Base-by-base conservation (phyloP, 2,888 invertebrate species). In the Eutolmus rufibarbis region DNA sequence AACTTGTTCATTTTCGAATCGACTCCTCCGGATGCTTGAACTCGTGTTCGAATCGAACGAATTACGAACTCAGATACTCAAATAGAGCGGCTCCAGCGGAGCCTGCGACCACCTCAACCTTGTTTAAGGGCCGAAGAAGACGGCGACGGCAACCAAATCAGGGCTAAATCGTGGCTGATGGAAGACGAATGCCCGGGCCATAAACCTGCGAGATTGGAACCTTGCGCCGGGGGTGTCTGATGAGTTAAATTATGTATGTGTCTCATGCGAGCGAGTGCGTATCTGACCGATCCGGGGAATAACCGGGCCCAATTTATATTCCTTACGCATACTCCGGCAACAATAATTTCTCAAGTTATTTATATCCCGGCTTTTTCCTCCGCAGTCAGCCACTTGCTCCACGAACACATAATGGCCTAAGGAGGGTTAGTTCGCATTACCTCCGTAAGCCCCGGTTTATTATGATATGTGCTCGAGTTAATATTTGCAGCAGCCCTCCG, bases 331-430 rank as follows among this genome's bases (percentile, higher is more conserved):
- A 85, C 88, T 79, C 87, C 82, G 87, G 81, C 87, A 88, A 74
- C 86, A 87, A 88, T 88, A 88, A 88, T 88, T 88, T 88, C 87
- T 87, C 87, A 87, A 88, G 88, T 87, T 88, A 88, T 88, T 88
- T 88, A 88, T 88, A 87, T 81, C 51, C 37, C 19, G 66, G 84
- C 57, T 34, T 40, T 66, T 74, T 74, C 66, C 84, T 79, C 28
- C 51, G 43, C 79, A 37, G 16, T 31, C 79, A 46, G 66, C 66
- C 66, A 31, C 81, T 78, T 78, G 81, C 19, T 37, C 16, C 34
- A 14, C 40, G 84, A 66, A 84, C 84, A 74, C 23, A 66, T 37
- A 66, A 84, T 66, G 74, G 66, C 84, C 57, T 66, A 84, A 34
- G 84, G 43, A 84, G 66, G 57, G 84, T 84, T 84, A 57, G 84